Percentiles rank a stretch among this genome's conserved stretches.
Conservation (phyloP, 2,113 vertebrate genomes). For the Psilopsiagon aymara region DNA sequence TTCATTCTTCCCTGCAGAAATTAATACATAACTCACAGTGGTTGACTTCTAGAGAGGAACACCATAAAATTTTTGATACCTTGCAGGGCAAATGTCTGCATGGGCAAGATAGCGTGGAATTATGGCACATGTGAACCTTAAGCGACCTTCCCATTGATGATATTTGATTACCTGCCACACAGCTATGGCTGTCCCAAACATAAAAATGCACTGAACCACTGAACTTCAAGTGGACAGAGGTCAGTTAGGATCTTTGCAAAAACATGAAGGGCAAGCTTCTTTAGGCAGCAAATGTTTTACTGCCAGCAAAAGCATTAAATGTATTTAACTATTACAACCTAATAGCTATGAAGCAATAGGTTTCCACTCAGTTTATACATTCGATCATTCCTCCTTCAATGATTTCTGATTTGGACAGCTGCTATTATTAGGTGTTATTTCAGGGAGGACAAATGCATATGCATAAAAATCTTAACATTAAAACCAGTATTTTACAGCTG, state of each 20-base stretch:
- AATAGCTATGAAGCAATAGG: background rate
- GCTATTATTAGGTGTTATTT: background rate
- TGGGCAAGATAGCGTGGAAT: constrained; percentile 70
- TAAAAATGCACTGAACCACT: constrained; percentile 28
- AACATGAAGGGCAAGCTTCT: background rate
- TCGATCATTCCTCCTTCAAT: background rate
- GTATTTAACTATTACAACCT: background rate
- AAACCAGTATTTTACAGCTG: background rate
- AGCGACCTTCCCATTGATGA: background rate
- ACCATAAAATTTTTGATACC: constrained; percentile 2
- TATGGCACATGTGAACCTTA: constrained; percentile 44
- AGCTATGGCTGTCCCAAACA: background rate
- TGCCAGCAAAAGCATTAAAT: background rate
- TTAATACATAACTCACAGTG: constrained; percentile 39
- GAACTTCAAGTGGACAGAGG: background rate
- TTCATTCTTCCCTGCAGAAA: constrained; percentile 42
- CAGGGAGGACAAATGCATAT: background rate
- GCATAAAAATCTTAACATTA: background rate
- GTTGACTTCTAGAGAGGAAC: constrained; percentile 6
- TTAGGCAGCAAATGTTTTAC: background rate
- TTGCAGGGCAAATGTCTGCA: constrained; percentile 50
- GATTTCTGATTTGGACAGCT: background rate
- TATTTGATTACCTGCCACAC: constrained; percentile 66
- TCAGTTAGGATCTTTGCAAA: background rate
- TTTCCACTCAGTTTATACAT: background rate